Evolutionary conservation across 2,113 vertebrate species (phyloP).

Genomic region (Sturnira hondurensis): DNA sequence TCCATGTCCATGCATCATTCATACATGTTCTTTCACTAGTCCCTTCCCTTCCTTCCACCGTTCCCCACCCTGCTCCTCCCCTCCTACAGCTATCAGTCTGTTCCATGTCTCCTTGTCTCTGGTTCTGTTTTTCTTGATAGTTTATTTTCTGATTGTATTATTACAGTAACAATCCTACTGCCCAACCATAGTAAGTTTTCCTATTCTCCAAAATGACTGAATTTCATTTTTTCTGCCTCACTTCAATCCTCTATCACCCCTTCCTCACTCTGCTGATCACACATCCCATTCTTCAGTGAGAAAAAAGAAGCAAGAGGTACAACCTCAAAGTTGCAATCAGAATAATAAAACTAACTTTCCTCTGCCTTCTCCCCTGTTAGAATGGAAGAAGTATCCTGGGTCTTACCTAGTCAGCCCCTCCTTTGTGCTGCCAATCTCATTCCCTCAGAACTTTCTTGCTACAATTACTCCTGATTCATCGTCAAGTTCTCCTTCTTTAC

Average conservation of each 20-base stretch:
- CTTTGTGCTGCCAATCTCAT: background rate
- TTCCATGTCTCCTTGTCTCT: too few species aligned
- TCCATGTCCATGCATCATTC: too few species aligned
- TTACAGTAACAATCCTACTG: background rate
- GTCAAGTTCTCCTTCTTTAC: background rate
- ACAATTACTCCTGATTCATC: background rate
- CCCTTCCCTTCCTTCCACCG: too few species aligned
- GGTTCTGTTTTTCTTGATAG: too few species aligned
- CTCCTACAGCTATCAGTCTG: background rate
- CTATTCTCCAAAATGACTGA: background rate
- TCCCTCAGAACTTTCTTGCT: background rate
- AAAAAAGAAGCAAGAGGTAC: constrained; percentile 1
- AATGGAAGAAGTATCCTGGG: background rate
- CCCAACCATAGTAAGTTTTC: background rate
- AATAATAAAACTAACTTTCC: background rate
- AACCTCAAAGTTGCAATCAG: background rate
- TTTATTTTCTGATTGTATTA: background rate
- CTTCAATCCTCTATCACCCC: background rate
- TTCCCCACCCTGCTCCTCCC: too few species aligned
- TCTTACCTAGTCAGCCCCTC: background rate
- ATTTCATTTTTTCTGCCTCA: background rate
- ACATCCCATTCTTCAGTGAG: background rate
- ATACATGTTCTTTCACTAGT: too few species aligned
- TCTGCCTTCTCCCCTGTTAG: background rate
- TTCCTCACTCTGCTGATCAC: background rate